Evolutionary conservation across 2,888 invertebrate species (phyloP).

Genomic region (Agrochola litura): DNA sequence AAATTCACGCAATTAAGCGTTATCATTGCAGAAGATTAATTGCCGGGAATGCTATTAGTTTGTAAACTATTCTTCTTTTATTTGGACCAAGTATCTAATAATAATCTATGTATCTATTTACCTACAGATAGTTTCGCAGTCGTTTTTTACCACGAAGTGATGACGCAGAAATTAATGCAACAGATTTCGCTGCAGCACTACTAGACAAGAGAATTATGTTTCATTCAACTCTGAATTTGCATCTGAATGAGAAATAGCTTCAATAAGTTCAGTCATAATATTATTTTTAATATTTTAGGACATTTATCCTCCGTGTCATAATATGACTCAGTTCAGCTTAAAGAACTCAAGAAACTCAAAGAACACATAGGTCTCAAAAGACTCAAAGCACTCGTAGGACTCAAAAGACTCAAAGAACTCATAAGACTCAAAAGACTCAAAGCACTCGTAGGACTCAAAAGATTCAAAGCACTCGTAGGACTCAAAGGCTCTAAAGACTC

Average conservation of each 20-base stretch:
- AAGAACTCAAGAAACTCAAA: no score
- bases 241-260: background rate
- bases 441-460: no score
- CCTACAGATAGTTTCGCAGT: background rate
- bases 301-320: background rate
- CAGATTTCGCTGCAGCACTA: background rate
- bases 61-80: background rate
- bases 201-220: background rate
- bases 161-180: background rate
- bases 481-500: no score
- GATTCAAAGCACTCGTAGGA: no score
- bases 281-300: background rate
- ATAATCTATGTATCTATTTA: background rate
- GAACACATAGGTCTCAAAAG: no score
- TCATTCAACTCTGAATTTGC: background rate
- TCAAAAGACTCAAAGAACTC: no score
- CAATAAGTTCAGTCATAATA: background rate
- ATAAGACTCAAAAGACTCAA: no score
- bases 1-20: constrained; percentile 46
- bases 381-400: no score
- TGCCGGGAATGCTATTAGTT: constrained; percentile 22
- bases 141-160: constrained; percentile 8
- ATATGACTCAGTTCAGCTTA: no score
- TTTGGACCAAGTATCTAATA: background rate
- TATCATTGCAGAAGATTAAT: constrained; percentile 57